Conservation (phyloP, 2,797 vertebrate genomes). For the Sebastolobus altivelis region DNA sequence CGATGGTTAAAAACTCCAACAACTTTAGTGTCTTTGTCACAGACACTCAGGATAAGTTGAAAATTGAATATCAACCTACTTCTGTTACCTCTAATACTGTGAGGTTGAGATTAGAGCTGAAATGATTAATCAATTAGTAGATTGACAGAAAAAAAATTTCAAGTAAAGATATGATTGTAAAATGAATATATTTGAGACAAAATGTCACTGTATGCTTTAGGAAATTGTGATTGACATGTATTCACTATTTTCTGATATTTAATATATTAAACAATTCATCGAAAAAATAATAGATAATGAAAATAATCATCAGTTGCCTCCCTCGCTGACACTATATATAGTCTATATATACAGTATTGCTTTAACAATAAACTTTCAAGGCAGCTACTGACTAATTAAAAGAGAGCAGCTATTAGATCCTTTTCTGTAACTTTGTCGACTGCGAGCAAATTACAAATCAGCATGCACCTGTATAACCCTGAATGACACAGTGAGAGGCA, state of each 20-base stretch:
- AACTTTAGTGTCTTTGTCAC: background rate
- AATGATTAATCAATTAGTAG: background rate
- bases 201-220: background rate
- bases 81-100: background rate
- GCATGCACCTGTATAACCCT: background rate
- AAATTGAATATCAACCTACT: background rate
- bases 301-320: background rate
- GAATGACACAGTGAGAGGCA: constrained; percentile 15
- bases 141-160: background rate
- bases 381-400: background rate
- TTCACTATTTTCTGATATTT: background rate
- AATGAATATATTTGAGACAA: background rate
- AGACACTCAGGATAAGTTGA: background rate
- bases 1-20: background rate
- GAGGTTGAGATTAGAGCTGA: background rate
- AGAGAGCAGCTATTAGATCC: background rate
- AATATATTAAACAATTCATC: background rate
- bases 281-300: background rate
- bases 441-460: constrained; percentile 18
- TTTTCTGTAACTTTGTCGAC: background rate
- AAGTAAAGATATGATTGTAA: background rate
- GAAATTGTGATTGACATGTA: background rate
- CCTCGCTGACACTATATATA: background rate
- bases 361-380: background rate
- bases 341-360: background rate